Conservation (phyloP, 35 echinoderm and acorn worm species). For the Lytechinus pictus region DNA sequence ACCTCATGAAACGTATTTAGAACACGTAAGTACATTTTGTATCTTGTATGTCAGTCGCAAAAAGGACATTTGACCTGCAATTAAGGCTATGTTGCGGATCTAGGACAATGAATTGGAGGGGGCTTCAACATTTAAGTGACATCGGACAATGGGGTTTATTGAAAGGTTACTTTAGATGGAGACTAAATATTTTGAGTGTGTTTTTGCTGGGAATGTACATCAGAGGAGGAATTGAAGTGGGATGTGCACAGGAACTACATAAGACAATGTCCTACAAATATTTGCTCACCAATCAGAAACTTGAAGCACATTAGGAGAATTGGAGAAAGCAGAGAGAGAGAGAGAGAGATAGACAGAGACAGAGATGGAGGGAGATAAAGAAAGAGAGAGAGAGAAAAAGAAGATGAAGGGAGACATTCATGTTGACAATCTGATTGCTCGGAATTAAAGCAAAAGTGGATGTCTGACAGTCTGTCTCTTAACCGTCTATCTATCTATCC, state of each 20-base stretch:
- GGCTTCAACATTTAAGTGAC: neutral
- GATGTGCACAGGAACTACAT: neutral
- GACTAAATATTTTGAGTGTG: neutral
- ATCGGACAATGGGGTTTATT: neutral
- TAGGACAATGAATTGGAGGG: neutral
- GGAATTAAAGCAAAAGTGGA: constrained; percentile 13
- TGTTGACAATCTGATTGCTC: constrained; percentile 25
- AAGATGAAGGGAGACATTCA: constrained; percentile 16
- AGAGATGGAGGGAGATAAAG: neutral
- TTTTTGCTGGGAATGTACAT: neutral
- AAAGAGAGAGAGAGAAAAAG: neutral
- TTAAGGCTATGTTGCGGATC: neutral
- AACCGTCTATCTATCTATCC: neutral
- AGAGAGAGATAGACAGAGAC: neutral
- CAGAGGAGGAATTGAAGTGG: constrained; percentile 15
- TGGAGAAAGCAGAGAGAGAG: neutral
- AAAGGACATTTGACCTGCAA: neutral
- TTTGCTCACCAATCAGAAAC: constrained; percentile 23
- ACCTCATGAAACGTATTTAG: neutral
- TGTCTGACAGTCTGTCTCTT: constrained; percentile 15
- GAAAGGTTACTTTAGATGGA: neutral
- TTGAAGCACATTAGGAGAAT: neutral
- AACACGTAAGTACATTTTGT: neutral
- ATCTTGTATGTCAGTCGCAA: neutral
- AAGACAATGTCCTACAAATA: constrained; percentile 46